Conservation (phyloP, 2,113 vertebrate genomes). For the Xyliphius kryptos region DNA sequence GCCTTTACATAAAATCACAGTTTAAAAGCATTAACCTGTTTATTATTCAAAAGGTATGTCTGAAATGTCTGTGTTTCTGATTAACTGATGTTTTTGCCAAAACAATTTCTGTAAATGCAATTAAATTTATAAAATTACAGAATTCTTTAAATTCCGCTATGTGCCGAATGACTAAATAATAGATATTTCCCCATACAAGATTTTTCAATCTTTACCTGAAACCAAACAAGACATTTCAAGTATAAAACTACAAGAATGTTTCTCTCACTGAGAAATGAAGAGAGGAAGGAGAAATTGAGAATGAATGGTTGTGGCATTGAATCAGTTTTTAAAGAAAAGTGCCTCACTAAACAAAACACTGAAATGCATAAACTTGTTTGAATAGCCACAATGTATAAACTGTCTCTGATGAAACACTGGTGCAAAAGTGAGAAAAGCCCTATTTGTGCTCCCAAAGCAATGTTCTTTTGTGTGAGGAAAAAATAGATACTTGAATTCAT, state of each 20-base stretch:
- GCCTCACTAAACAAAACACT: not conserved
- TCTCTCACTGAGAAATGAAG: not conserved
- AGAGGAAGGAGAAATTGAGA: not conserved
- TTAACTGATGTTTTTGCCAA: too few species aligned
- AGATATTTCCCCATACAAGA: too few species aligned
- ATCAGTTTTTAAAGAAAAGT: not conserved
- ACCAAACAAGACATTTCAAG: conserved; percentile 19
- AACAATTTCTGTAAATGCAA: too few species aligned
- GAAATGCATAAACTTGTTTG: not conserved
- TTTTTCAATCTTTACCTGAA: too few species aligned
- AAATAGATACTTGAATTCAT: conserved; percentile 3
- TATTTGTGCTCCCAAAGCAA: conserved; percentile 1
- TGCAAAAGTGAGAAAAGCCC: not conserved
- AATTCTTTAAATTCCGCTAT: too few species aligned
- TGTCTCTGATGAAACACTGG: conserved; percentile 4
- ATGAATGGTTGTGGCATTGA: not conserved
- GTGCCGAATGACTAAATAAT: too few species aligned
- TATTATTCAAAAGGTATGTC: too few species aligned
- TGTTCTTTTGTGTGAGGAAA: not conserved
- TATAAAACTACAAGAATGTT: conserved; percentile 16
- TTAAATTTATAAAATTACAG: too few species aligned
- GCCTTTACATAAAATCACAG: too few species aligned
- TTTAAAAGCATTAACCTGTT: too few species aligned
- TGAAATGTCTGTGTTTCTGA: too few species aligned
- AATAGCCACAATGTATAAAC: conserved; percentile 6